phyloP scores from a whole-genome alignment of 2,797 vertebrate species.

The Leuciscus waleckii region DNA sequence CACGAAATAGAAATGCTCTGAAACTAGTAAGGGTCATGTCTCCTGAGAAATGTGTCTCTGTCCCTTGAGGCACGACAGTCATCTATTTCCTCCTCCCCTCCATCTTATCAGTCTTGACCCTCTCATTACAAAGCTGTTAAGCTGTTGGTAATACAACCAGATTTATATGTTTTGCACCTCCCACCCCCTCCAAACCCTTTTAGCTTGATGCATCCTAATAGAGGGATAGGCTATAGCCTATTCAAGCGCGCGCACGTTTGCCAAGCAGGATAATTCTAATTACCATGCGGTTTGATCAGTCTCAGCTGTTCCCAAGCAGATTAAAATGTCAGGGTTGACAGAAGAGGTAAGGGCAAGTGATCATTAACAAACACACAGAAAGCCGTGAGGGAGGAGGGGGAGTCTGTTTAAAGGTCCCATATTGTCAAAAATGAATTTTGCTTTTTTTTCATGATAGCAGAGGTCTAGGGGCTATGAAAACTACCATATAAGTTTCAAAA shows the following conservation, averaged over 20 bases:
- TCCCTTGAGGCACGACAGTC: constrained; percentile 72
- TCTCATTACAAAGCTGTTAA: constrained; percentile 78
- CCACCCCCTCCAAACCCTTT: constrained; percentile 41
- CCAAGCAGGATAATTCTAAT: constrained; percentile 51
- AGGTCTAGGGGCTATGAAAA: too few relatives aligned
- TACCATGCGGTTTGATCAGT: constrained; percentile 45
- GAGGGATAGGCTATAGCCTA: constrained; percentile 28
- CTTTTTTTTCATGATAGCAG: too few relatives aligned
- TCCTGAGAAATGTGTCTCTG: constrained; percentile 61
- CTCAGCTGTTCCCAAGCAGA: constrained; percentile 78
- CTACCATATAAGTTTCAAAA: too few relatives aligned
- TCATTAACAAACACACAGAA: constrained; percentile 24
- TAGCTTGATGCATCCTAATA: constrained; percentile 59
- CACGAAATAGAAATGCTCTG: constrained; percentile 67
- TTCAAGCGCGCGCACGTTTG: constrained; percentile 37
- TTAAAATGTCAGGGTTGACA: constrained; percentile 80
- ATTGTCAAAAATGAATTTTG: too few relatives aligned
- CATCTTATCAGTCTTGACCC: constrained; percentile 67
- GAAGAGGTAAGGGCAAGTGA: constrained; percentile 68
- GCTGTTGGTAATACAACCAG: constrained; percentile 78
- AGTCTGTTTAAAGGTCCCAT: not conserved
- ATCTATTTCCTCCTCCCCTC: constrained; percentile 66
- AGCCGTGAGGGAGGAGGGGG: not conserved
- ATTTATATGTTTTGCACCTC: constrained; percentile 59
- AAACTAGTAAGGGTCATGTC: constrained; percentile 40